Conservation (phyloP, 2,797 vertebrate species). For the Danionella dracula region DNA sequence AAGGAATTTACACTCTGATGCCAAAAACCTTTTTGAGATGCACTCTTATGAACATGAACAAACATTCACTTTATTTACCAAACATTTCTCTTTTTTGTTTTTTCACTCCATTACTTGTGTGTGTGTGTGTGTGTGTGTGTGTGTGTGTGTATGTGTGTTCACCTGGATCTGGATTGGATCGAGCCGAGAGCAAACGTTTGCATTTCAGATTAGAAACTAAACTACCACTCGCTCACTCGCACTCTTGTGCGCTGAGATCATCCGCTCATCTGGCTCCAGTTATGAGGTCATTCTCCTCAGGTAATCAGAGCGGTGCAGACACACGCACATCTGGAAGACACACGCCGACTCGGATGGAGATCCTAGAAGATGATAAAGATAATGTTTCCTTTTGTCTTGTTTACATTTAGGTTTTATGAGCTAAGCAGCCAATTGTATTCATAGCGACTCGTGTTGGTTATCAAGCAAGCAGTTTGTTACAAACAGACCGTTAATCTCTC, state of each 20-base stretch:
- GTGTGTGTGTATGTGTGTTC: background rate
- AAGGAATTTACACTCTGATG: background rate
- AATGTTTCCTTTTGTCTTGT: too few species aligned
- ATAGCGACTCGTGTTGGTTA: too few species aligned
- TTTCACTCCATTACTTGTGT: background rate
- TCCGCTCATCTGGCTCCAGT: constrained; percentile 67
- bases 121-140: too few species aligned
- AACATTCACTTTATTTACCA: too few species aligned
- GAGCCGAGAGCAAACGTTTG: background rate
- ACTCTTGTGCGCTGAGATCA: constrained; percentile 29
- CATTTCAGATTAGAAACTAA: background rate
- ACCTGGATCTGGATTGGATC: background rate
- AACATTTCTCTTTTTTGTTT: too few species aligned
- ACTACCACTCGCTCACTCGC: background rate
- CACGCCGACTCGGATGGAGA: background rate
- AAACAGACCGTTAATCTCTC: too few species aligned
- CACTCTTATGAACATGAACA: background rate
- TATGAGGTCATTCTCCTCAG: constrained; percentile 73
- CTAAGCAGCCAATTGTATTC: too few species aligned
- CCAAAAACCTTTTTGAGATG: background rate
- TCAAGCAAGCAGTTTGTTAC: too few species aligned
- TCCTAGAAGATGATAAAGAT: too few species aligned
- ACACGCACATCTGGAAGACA: constrained; percentile 55
- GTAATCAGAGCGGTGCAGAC: constrained; percentile 66
- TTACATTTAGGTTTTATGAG: too few species aligned